Conservation (phyloP, 2,113 vertebrate species). For the Cranoglanis bouderius region DNA sequence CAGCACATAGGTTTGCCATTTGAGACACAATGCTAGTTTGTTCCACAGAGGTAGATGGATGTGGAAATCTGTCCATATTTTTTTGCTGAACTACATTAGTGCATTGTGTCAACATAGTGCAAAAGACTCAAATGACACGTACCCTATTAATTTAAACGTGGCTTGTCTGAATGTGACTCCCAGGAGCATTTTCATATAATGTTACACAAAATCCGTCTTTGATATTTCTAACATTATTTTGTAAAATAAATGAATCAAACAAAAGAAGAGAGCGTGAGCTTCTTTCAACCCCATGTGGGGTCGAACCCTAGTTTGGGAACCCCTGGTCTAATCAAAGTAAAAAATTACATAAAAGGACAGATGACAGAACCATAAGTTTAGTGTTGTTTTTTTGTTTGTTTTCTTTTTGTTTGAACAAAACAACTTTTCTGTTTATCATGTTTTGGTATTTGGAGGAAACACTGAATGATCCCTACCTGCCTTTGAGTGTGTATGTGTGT, state of each 20-base stretch:
- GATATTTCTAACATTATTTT: background rate
- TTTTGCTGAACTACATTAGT: background rate
- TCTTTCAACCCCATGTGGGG: background rate
- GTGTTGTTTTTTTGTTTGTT: too few species aligned
- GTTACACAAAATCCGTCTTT: background rate
- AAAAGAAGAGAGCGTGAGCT: background rate
- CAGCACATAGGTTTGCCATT: background rate
- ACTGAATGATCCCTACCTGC: background rate
- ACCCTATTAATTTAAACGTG: background rate
- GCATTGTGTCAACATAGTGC: background rate
- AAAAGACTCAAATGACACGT: background rate
- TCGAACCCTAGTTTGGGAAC: background rate
- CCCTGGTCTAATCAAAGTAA: background rate
- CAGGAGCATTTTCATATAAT: background rate
- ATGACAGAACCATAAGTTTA: background rate
- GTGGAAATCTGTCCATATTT: background rate
- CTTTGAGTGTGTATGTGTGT: background rate
- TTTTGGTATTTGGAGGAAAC: background rate
- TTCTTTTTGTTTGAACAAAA: background rate
- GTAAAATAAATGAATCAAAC: background rate
- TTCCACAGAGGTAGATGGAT: background rate
- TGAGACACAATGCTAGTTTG: background rate
- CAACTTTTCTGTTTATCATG: background rate
- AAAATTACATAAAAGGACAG: background rate
- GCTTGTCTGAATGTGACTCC: background rate